Base-by-base conservation (phyloP, 2,888 invertebrate genomes). In the Caenorhabditis afra region DNA sequence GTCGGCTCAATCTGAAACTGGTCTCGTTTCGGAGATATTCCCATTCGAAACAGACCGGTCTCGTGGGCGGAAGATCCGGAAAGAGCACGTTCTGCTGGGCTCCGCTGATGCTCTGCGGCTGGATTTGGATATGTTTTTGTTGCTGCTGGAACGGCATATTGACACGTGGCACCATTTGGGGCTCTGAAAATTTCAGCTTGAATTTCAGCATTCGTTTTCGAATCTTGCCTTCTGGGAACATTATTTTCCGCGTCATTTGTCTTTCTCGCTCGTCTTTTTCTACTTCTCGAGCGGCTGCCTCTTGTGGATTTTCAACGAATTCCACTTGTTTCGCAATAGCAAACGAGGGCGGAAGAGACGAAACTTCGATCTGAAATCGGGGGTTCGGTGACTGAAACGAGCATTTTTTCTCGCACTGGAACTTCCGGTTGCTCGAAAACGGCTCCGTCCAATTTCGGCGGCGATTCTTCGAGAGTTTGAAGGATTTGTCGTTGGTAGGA, bases 91-190 rank as follows among this genome's bases (percentile, higher is more conserved):
- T 79, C 12, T 73, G 78, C 44, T 73, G 61, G 3, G 47, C 45
- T 12, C 57, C 62, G 53, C 50, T 67, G 23, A 78, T 78, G 1
- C 61, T 44, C n/a, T 58, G 58, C 4, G 77, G 77, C 39, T 67
- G 55, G 18, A 61, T 57, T 52, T 55, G 41, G 50, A 73, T 62
- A 5, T 50, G 64, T 50, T 58, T 73, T 22, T 58, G 50, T 29
- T 55, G 73, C 12, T 39, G 57, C 57, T 76, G 76, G 44, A 76
- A 76, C n/a, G 76, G 68, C 76, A 68, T 76, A 18, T 76, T 76
- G 29, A 68, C 64, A 64, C 68, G 67, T 49, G 76, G 68, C n/a
- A 68, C 45, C 23, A 58, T 44, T 8, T 45, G 14, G 0, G 59
- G 53, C 29, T 77, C 68, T 70, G 53, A 23, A 62, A 50, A 18